These are phyloP conservation scores for Gymnogyps californianus DNA, from an alignment of 2,113 vertebrate species.

Conservation along the genomic window DNA sequence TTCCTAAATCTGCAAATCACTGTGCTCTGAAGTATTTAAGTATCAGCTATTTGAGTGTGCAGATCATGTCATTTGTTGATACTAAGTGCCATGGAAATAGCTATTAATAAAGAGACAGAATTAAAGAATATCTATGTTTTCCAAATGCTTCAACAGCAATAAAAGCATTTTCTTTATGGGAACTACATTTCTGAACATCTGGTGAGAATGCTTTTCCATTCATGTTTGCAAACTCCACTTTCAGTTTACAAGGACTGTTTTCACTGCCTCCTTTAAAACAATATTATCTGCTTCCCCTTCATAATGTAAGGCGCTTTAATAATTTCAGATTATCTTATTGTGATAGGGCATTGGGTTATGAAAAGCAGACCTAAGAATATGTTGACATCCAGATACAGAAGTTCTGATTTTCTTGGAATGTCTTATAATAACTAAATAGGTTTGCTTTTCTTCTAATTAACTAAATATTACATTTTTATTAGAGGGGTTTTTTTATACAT, in stretches of 20 bases:
- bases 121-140: neutral
- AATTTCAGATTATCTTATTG: neutral
- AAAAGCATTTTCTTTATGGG: neutral
- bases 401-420: neutral
- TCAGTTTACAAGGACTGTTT: neutral
- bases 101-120: neutral
- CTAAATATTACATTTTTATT: neutral
- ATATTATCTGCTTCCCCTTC: neutral
- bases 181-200: neutral
- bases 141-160: neutral
- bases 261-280: neutral
- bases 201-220: neutral
- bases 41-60: neutral
- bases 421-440: neutral
- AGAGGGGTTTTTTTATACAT: fast-evolving
- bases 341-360: neutral
- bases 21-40: neutral
- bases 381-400: neutral
- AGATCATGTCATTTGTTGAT: neutral
- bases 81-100: neutral
- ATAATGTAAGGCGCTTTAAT: neutral
- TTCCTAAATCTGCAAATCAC: neutral
- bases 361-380: neutral
- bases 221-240: neutral
- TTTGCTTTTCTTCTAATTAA: neutral